Evolutionary conservation across 2,113 vertebrate species (phyloP).

Genomic region (Gracilinanus agilis): DNA sequence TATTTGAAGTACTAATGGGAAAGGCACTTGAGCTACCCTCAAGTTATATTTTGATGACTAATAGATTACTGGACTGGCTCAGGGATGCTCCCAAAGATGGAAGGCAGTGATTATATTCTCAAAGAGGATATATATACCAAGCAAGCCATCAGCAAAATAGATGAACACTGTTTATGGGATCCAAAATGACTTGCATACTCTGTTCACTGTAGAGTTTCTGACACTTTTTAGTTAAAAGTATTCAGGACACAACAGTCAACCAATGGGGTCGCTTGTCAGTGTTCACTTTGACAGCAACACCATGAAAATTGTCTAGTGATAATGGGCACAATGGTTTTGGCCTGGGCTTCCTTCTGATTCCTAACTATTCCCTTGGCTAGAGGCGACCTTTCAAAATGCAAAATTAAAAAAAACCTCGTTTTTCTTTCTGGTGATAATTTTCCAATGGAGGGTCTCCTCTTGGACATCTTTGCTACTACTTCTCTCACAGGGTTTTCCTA

Average conservation of each 20-base stretch:
- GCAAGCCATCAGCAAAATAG: background rate
- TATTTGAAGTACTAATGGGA: background rate
- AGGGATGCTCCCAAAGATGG: background rate
- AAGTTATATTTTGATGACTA: background rate
- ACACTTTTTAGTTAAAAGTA: background rate
- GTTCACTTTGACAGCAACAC: background rate
- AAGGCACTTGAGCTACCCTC: background rate
- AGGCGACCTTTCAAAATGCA: background rate
- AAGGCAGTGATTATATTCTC: background rate
- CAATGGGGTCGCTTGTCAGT: background rate
- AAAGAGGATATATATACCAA: background rate
- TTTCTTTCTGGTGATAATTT: slow-evolving; percentile 87
- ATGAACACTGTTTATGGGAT: background rate
- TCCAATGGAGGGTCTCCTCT: slow-evolving; percentile 82
- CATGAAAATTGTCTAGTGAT: background rate
- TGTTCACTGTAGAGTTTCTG: background rate
- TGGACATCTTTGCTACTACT: slow-evolving; percentile 87
- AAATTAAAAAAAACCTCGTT: slow-evolving; percentile 82
- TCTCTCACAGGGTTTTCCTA: slow-evolving; percentile 83
- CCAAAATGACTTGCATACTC: background rate
- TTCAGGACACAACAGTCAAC: background rate
- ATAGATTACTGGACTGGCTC: background rate
- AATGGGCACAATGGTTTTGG: background rate
- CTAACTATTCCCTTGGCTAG: background rate
- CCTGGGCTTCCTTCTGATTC: background rate